phyloP scores from a whole-genome alignment of 2,113 vertebrate species.

The Ageneiosus marmoratus region DNA sequence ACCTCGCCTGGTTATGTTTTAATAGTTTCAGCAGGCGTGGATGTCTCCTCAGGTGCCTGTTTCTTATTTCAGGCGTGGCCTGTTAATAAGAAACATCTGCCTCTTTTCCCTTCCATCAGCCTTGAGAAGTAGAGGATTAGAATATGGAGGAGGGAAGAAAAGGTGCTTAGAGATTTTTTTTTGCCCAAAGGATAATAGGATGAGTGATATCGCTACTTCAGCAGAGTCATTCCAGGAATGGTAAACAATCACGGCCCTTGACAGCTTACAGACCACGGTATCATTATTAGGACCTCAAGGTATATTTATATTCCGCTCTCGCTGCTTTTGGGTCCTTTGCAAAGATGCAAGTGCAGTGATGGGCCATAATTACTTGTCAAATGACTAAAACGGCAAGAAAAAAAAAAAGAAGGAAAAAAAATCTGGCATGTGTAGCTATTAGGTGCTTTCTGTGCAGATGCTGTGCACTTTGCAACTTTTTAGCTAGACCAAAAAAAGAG shows the following conservation, averaged over 20 bases:
- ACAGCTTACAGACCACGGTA: conserved; percentile 42
- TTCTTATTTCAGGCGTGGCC: conserved; percentile 13
- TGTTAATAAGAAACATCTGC: conserved; percentile 39
- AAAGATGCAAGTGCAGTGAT: conserved; percentile 44
- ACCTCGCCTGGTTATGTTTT: conserved; percentile 38
- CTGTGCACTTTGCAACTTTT: conserved; percentile 31
- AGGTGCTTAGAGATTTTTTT: conserved; percentile 31
- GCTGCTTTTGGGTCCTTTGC: conserved; percentile 32
- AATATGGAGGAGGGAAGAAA: conserved; percentile 11
- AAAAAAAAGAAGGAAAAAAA: not conserved
- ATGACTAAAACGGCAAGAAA: conserved; percentile 32
- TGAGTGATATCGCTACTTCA: conserved; percentile 34
- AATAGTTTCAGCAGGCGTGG: conserved; percentile 31
- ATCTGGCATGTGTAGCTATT: conserved; percentile 33
- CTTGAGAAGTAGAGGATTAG: conserved; percentile 37
- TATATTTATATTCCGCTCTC: conserved; percentile 48
- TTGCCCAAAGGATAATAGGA: conserved; percentile 45
- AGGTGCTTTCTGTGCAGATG: conserved; percentile 11
- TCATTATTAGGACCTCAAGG: conserved; percentile 50
- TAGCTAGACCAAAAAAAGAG: not conserved
- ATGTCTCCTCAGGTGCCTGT: not conserved
- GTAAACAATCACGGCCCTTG: conserved; percentile 48
- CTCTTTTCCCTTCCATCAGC: conserved; percentile 12
- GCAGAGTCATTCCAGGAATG: conserved; percentile 29
- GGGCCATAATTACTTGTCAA: conserved; percentile 49